Conservation (phyloP, 2,797 vertebrate genomes). For the Oceanodroma leucorhoa region DNA sequence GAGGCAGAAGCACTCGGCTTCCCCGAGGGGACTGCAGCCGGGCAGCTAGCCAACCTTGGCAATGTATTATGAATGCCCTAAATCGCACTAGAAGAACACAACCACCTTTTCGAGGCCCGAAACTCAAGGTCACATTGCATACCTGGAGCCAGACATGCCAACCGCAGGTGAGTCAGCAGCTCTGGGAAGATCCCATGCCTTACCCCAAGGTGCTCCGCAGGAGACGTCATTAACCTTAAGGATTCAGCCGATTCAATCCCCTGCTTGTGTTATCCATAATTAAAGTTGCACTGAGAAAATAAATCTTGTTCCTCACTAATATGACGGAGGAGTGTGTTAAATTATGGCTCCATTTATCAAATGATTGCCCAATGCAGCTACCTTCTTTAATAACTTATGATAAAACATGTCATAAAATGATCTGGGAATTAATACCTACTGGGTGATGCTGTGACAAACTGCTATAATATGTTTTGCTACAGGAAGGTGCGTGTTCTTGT, state of each 20-base stretch:
- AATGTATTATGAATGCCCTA: not conserved
- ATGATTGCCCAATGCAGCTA: conserved; percentile 47
- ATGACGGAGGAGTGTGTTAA: conserved; percentile 31
- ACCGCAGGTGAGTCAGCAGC: not conserved
- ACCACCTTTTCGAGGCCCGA: not conserved
- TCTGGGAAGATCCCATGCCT: not conserved
- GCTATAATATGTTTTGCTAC: conserved; percentile 38
- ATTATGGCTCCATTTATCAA: conserved; percentile 65
- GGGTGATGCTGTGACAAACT: conserved; percentile 57
- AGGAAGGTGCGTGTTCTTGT: not conserved
- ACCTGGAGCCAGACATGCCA: not conserved
- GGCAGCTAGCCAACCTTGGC: not conserved
- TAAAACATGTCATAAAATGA: conserved; percentile 67
- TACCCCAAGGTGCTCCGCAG: not conserved
- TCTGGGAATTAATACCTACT: conserved; percentile 61
- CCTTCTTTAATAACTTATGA: conserved; percentile 62
- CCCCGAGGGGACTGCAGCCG: not conserved
- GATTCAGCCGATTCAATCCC: not conserved
- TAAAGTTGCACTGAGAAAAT: conserved; percentile 55
- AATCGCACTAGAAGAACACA: not conserved
- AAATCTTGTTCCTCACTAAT: conserved; percentile 53
- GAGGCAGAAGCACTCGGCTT: not conserved
- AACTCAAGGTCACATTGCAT: not conserved
- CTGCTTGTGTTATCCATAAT: conserved; percentile 33
- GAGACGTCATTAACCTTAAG: not conserved